Conservation (phyloP, 2,888 invertebrate species). For the Pocota personata region DNA sequence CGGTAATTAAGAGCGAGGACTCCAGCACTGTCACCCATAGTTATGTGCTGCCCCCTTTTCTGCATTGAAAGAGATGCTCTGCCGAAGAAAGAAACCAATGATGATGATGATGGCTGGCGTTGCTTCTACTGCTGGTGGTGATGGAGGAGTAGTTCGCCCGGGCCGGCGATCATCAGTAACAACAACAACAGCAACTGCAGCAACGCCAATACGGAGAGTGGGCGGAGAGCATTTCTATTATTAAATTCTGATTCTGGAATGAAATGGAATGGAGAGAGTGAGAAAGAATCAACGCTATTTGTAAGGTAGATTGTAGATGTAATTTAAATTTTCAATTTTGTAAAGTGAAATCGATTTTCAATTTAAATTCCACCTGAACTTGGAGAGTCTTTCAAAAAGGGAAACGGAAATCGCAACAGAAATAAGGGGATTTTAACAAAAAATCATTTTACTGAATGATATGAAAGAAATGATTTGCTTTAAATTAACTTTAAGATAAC, state of each 20-base stretch:
- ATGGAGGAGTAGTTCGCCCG: slow-evolving; percentile 28
- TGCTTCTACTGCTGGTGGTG: slow-evolving; percentile 25
- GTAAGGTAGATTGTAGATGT: slow-evolving; percentile 36
- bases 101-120: slow-evolving; percentile 45
- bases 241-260: slow-evolving; percentile 43
- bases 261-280: slow-evolving; percentile 11
- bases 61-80: slow-evolving; percentile 83
- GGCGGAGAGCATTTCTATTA: slow-evolving; percentile 56
- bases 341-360: slow-evolving; percentile 11
- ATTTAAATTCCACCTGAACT: slow-evolving; percentile 5
- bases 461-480: background rate
- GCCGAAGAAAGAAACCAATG: slow-evolving; percentile 77
- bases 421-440: background rate
- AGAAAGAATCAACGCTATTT: slow-evolving; percentile 23
- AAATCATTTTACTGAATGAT: background rate
- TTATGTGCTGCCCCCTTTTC: slow-evolving; percentile 83
- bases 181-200: background rate
- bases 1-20: slow-evolving; percentile 82
- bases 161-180: slow-evolving; percentile 45
- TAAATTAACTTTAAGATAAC: background rate
- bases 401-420: background rate
- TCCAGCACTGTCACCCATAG: slow-evolving; percentile 80
- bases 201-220: slow-evolving; percentile 20
- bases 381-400: background rate
- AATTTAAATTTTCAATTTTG: slow-evolving; percentile 28